Conservation (phyloP, 2,888 invertebrate species). For the Tenthredo mesomela region DNA sequence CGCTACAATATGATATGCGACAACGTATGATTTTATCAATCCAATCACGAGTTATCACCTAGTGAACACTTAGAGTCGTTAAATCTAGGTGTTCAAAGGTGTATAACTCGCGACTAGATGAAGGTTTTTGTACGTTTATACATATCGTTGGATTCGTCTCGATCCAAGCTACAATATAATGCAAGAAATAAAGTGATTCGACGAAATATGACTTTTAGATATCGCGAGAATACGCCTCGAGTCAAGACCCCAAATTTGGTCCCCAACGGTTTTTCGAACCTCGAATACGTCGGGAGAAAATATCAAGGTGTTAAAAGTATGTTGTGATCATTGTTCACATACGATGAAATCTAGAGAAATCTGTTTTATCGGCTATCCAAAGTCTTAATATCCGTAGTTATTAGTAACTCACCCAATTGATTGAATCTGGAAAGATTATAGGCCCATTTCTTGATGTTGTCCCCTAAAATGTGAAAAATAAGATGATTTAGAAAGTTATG, state of each 20-base stretch:
- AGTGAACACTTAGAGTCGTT: background rate
- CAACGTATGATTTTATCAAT: too few relatives aligned
- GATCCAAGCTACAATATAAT: background rate
- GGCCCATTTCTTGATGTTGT: conserved; percentile 32
- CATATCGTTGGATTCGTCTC: conserved; percentile 26
- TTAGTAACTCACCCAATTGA: conserved; percentile 13
- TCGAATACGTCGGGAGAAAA: background rate
- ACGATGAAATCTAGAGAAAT: background rate
- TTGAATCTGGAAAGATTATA: conserved; percentile 46
- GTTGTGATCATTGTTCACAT: background rate
- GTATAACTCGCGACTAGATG: background rate
- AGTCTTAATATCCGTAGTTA: background rate
- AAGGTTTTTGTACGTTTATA: background rate
- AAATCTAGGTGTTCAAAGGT: background rate
- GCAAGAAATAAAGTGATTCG: background rate
- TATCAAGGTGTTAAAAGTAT: background rate
- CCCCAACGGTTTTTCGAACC: background rate
- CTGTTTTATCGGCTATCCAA: background rate
- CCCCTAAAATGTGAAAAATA: conserved; percentile 24
- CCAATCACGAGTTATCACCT: too few relatives aligned
- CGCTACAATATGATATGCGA: background rate
- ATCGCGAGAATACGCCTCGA: background rate
- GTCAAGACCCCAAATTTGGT: background rate
- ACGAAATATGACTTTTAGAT: background rate
- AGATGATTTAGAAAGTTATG: conserved; percentile 24